Evolutionary conservation across 2,888 invertebrate genomes (phyloP).

Genomic region (Macrophya annulata): DNA sequence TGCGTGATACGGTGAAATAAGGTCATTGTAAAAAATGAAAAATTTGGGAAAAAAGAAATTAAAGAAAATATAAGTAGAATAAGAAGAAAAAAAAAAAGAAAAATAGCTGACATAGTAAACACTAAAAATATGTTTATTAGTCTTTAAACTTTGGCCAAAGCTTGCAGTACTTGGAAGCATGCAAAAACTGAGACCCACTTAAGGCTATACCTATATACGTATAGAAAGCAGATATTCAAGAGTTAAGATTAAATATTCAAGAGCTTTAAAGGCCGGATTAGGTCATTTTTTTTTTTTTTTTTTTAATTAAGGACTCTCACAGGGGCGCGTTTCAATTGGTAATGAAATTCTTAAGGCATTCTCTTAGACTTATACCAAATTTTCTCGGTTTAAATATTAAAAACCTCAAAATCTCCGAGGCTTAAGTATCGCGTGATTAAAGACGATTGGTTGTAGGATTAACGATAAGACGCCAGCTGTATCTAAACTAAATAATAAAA

Average conservation of each 20-base stretch:
- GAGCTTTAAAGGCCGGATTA: constrained; percentile 7
- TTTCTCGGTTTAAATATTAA: constrained; percentile 13
- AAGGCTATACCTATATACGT: background rate
- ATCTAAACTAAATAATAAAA: constrained; percentile 8
- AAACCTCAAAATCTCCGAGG: background rate
- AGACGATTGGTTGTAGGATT: background rate
- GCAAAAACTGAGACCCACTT: background rate
- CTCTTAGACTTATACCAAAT: background rate
- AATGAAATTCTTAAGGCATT: constrained; percentile 10
- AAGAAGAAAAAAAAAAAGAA: background rate
- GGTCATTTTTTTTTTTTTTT: constrained; percentile 26
- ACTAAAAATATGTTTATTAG: constrained; percentile 16
- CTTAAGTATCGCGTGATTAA: constrained; percentile 1
- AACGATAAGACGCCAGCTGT: background rate
- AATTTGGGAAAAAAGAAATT: constrained; percentile 7
- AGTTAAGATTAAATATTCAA: constrained; percentile 26
- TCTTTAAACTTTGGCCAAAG: background rate
- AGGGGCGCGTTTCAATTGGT: constrained; percentile 18
- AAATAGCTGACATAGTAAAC: background rate
- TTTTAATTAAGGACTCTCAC: constrained; percentile 15
- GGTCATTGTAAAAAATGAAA: constrained; percentile 1
- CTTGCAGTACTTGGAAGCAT: background rate
- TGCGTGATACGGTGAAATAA: constrained; percentile 23
- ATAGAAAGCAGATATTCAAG: background rate
- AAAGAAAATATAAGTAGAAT: background rate